These are phyloP conservation scores for Epirrita christyi DNA, from an alignment of 2,888 invertebrate genomes.

Conservation along the genomic window DNA sequence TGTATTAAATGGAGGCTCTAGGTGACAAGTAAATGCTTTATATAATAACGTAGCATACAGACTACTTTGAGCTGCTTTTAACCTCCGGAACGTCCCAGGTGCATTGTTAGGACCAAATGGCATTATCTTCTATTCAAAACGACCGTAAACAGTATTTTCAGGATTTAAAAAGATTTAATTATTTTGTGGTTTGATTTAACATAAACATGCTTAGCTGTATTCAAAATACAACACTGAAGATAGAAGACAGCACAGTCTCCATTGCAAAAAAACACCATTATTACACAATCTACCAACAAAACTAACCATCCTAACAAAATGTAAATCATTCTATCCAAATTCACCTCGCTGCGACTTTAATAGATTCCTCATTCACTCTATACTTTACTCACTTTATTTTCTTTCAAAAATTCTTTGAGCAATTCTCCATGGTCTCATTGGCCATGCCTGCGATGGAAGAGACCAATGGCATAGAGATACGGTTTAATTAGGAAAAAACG, in stretches of 20 bases:
- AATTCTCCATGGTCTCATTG: conserved; percentile 44
- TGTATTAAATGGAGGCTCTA: conserved; percentile 27
- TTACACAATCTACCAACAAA: conserved; percentile 36
- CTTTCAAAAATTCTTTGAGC: conserved; percentile 34
- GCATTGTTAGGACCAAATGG: neutral
- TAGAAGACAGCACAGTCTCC: neutral
- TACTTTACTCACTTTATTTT: conserved; percentile 35
- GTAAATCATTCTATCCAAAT: conserved; percentile 40
- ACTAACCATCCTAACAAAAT: conserved; percentile 35
- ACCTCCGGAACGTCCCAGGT: neutral
- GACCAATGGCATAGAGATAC: conserved; percentile 35
- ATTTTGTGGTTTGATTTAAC: no score
- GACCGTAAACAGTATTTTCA: neutral
- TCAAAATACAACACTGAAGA: neutral
- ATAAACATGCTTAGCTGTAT: neutral
- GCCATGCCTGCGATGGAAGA: conserved; percentile 31
- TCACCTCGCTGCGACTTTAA: conserved; percentile 38
- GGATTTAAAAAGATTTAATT: no score
- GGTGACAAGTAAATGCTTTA: conserved; percentile 22
- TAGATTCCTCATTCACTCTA: conserved; percentile 41
- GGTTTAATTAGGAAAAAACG: conserved; percentile 34
- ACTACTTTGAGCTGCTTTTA: neutral
- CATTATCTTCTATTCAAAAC: neutral
- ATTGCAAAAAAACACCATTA: conserved; percentile 22
- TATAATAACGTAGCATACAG: neutral